Percentiles rank a stretch among this genome's conserved stretches.
Evolutionary conservation across 2,888 invertebrate genomes (phyloP).

Genomic region (Hydraecia micacea): DNA sequence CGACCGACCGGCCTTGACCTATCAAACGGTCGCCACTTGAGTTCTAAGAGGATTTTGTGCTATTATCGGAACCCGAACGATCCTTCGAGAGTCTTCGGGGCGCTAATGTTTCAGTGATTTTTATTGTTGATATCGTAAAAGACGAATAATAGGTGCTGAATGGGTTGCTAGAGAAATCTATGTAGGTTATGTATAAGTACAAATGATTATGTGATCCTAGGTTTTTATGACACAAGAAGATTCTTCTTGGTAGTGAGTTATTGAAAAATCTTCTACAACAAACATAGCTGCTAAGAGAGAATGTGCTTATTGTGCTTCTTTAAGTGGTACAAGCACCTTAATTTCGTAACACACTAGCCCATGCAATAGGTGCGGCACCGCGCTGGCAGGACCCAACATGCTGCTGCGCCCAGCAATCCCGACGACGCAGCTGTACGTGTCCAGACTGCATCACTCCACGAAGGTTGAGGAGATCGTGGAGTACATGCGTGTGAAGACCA

Average conservation of each 20-base stretch:
- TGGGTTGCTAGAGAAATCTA: background rate
- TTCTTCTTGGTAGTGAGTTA: background rate
- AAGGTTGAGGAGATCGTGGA: too few species aligned
- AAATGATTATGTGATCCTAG: background rate
- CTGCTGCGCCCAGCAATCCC: too few species aligned
- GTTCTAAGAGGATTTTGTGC: conserved; percentile 14
- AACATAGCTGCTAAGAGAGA: background rate
- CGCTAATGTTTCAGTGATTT: conserved; percentile 19
- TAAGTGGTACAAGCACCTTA: too few species aligned
- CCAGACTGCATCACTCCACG: too few species aligned
- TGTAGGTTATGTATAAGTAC: too few species aligned
- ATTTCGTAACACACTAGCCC: too few species aligned
- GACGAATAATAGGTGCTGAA: background rate
- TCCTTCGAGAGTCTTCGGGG: conserved; percentile 5
- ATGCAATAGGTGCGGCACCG: too few species aligned
- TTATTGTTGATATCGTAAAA: conserved; percentile 23
- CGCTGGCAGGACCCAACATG: too few species aligned
- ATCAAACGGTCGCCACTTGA: background rate
- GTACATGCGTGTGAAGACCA: too few species aligned
- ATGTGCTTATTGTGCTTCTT: background rate
- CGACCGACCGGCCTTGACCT: conserved; percentile 22
- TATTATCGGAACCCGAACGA: conserved; percentile 21
- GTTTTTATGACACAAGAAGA: background rate
- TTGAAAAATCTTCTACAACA: too few species aligned
- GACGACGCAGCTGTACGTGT: too few species aligned